Base-by-base conservation (phyloP, 1,140 invertebrate genomes). In the Plutomurus gul region DNA sequence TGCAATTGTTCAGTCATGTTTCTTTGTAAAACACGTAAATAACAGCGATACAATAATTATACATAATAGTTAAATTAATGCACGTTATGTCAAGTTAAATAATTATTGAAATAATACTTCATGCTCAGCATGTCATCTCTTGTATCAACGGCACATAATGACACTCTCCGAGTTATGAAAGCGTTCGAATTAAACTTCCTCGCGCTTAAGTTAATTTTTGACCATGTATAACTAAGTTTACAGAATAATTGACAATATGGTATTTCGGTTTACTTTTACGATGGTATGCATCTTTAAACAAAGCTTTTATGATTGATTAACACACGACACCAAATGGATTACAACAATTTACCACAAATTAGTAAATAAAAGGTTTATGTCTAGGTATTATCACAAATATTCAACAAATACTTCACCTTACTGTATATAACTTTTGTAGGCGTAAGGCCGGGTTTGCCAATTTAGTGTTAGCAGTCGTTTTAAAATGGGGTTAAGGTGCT, bases 321-420 rank as follows among this genome's bases (percentile, higher is more conserved):
- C 7, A 11, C 27, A 16, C 30, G 56, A 10, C 25, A 22, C 4
- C 18, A 33, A 30, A 60, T 25, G 27, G 25, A 65, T 33, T 33
- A 30, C n/a, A 33, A 30, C 27, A 30, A 30, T 65, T 65, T 65
- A 65, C 56, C 25, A 4, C 36, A 65, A n/a, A 2, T 43, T 13
- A 43, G 11, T 36, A 36, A 65, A 33, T 65, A 65, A 13, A n/a
- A n/a, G n/a, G n/a, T 11, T 56, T 65, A 65, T 51, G 25, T 51
- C 56, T 33, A 36, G 56, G 25, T 65, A 33, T 65, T 65, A 65
- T 65, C 56, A 65, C 56, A 65, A 65, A 65, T 65, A 65, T 65
- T 65, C 56, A 65, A 22, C 25, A n/a, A n/a, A 22, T 51, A 22
- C 47, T 22, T 51, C 47, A 51, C n/a, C 27, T 25, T 5, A 22